Conservation (phyloP, 2,797 vertebrate species). For the Bucorvus abyssinicus region DNA sequence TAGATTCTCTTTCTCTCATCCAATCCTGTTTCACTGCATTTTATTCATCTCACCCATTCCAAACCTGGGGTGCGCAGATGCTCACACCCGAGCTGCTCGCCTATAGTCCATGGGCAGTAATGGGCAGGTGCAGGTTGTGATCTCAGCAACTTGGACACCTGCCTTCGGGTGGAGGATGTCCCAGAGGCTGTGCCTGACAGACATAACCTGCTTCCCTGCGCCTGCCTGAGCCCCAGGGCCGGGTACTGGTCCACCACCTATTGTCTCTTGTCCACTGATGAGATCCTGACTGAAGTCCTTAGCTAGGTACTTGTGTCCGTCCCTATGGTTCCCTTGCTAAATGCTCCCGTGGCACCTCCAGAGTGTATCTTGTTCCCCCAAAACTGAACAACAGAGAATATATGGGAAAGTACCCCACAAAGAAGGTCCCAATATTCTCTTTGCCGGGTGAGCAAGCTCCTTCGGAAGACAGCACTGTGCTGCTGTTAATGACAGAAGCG, state of each 20-base stretch:
- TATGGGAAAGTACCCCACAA: neutral
- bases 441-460: neutral
- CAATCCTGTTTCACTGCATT: neutral
- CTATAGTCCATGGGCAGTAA: rapidly evolving
- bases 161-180: neutral
- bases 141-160: neutral
- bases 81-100: neutral
- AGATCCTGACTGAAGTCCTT: neutral
- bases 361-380: neutral
- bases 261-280: neutral
- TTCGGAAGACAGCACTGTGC: neutral
- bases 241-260: neutral
- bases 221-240: neutral
- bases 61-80: neutral
- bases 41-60: neutral
- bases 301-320: neutral
- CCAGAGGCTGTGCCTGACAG: neutral
- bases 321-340: neutral
- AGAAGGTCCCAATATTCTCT: neutral
- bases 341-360: neutral
- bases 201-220: neutral
- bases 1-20: neutral
- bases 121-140: rapidly evolving
- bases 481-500: neutral
- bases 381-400: neutral